These are phyloP conservation scores for Ellobium chinense DNA, from an alignment of 2,888 invertebrate species.

Conservation along the genomic window DNA sequence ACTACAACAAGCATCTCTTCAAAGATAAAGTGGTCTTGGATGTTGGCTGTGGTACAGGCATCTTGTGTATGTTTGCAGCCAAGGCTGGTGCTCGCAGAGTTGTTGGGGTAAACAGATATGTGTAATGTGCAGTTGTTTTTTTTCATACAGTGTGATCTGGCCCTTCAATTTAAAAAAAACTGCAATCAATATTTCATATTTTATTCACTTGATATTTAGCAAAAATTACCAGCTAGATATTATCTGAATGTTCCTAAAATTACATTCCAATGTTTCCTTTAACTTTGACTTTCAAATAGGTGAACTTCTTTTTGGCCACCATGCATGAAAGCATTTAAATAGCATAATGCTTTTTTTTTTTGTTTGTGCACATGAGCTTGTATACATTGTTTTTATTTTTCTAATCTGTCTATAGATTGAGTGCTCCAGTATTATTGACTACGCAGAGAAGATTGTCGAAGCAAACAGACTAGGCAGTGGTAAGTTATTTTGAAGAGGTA, in stretches of 20 bases:
- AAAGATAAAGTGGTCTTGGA: constrained; percentile 95
- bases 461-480: constrained; percentile 80
- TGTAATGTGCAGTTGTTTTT: background rate
- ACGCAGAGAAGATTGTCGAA: constrained; percentile 96
- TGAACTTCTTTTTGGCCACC: too few relatives aligned
- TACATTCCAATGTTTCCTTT: too few relatives aligned
- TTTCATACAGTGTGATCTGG: too few relatives aligned
- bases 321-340: too few relatives aligned
- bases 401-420: constrained; percentile 84
- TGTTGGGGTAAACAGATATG: constrained; percentile 85
- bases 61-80: constrained; percentile 99
- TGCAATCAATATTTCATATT: too few relatives aligned
- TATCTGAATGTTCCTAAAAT: too few relatives aligned
- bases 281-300: background rate
- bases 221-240: too few relatives aligned
- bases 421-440: constrained; percentile 98
- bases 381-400: background rate
- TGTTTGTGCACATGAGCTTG: background rate
- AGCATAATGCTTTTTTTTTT: background rate
- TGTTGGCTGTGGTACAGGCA: constrained; percentile 99
- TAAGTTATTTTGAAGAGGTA: too few relatives aligned
- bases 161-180: too few relatives aligned
- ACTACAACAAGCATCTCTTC: constrained; percentile 99
- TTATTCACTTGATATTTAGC: too few relatives aligned
- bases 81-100: constrained; percentile 98